Evolutionary conservation across 1,140 invertebrate species (phyloP), one percentile per base, ranked within the genome.

Genomic region (Bathynomus jamesi): DNA sequence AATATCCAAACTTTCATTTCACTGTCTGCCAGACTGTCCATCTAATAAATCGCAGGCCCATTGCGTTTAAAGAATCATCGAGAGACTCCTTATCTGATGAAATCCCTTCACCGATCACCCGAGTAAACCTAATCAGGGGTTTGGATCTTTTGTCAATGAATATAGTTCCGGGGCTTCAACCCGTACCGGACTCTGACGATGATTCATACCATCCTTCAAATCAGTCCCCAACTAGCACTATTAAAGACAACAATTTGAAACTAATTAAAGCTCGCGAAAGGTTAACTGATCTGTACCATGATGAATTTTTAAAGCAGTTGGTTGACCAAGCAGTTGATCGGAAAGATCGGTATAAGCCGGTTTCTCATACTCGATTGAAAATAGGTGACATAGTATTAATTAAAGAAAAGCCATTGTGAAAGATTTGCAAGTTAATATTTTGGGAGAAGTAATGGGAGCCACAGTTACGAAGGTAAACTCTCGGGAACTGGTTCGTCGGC

Each of bases 51-150:
- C 53, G 61, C 28, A 32, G 67, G 21, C 67, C 67, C 30, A 21
- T 61, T 1, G 40, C 40, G 3, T 69, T 69, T 69, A 60, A 69
- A 13, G 40, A 46, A n/a, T n/a, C n/a, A n/a, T n/a, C n/a, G n/a
- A n/a, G n/a, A n/a, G n/a, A n/a, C n/a, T n/a, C n/a, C n/a, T n/a
- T n/a, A 24, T 28, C 11, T 21, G 3, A 3, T 3, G 7, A 24
- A 25, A 10, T 68, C 3, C 67, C 67, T 11, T 11, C 30, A 2
- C 4, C 40, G 0, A 46, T 68, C 0, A 68, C 67, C 28, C 67
- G 32, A 13, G 67, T n/a, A 68, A 29, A 25, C 61, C 46, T 60
- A 0, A 28, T 53, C 25, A 32, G 61, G n/a, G 67, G 67, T 60
- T 13, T 28, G 1, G 32, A 60, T 5, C 7, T 68, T 28, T 7